phyloP scores from a whole-genome alignment of 1,140 invertebrate genomes.

The Metopolophium dirhodum region DNA sequence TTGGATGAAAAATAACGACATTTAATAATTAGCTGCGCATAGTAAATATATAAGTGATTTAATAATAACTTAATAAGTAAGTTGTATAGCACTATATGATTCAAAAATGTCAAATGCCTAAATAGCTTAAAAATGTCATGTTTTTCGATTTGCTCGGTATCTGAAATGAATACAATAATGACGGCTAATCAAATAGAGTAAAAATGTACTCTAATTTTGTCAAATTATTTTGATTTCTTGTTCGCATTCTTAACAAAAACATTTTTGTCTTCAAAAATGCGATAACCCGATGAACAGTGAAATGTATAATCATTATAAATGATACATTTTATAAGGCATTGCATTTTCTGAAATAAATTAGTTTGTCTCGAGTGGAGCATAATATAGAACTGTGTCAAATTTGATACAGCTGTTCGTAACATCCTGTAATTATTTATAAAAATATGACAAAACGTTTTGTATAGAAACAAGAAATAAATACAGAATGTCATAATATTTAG shows the following conservation, averaged over 20 bases:
- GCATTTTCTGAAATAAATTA: neutral
- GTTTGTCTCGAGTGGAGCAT: neutral
- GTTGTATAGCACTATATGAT: no score
- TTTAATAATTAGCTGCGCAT: no score
- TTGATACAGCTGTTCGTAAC: slow-evolving; percentile 6
- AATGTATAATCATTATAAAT: neutral
- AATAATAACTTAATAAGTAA: no score
- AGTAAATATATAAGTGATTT: no score
- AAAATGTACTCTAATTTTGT: neutral
- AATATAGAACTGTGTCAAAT: neutral
- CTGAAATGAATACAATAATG: neutral
- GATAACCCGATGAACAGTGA: neutral
- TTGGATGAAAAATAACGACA: no score
- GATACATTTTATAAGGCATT: neutral
- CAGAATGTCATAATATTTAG: neutral
- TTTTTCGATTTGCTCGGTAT: neutral
- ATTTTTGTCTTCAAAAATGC: neutral
- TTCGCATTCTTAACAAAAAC: neutral
- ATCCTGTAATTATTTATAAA: slow-evolving; percentile 6
- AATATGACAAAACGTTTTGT: neutral
- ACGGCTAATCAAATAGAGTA: neutral
- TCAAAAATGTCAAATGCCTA: neutral
- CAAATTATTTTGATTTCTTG: neutral
- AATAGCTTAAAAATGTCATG: neutral
- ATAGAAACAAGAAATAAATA: neutral